Evolutionary conservation across 2,113 vertebrate genomes (phyloP).

Genomic region (Neomonachus schauinslandi): DNA sequence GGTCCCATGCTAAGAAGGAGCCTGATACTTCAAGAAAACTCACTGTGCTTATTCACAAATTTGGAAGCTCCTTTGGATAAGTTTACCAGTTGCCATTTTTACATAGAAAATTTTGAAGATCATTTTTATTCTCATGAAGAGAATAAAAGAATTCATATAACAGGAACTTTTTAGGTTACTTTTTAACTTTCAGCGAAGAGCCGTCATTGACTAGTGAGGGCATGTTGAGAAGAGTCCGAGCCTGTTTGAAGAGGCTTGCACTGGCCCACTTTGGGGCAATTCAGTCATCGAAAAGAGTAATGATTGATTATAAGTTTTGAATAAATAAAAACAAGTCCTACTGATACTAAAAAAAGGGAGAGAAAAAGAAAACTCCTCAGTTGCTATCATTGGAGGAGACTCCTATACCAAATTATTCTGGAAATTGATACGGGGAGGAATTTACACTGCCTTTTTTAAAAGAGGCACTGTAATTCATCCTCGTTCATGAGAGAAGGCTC

Average conservation of each 20-base stretch:
- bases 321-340: neutral
- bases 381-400: neutral
- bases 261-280: neutral
- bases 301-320: neutral
- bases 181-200: neutral
- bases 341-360: neutral
- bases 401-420: neutral
- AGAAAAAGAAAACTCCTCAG: neutral
- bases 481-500: neutral
- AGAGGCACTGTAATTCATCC: neutral
- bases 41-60: neutral
- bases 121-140: constrained; percentile 1
- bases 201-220: neutral
- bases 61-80: neutral
- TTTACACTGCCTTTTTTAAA: neutral
- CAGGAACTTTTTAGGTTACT: neutral
- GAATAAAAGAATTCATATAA: neutral
- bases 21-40: neutral
- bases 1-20: neutral
- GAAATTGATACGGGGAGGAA: neutral
- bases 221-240: neutral
- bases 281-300: neutral
- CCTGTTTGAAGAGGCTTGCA: neutral
- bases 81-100: neutral
- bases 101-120: neutral